Evolutionary conservation across 1,140 invertebrate genomes (phyloP), one percentile per base, ranked within the genome.

Genomic region (Charaxes varanes): DNA sequence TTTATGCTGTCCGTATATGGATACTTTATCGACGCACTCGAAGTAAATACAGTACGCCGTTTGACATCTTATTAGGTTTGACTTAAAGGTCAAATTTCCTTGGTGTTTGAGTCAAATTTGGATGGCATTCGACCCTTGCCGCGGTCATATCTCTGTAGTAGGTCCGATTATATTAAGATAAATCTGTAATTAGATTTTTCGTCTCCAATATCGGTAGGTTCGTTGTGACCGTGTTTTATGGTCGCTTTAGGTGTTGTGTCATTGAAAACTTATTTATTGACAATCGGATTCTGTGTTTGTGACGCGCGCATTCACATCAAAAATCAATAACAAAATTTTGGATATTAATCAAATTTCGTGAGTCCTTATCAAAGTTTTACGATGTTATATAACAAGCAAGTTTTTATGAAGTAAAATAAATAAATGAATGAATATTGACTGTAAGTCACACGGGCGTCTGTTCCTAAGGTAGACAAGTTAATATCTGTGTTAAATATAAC

Each of bases 11-110:
- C 37, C 47, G 40, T 47, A 67, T 69, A 62, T 47, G 37, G 59
- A 56, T 60, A 62, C 67, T 64, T 72, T 70, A 65, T 69, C 53
- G 51, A 52, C 28, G 51, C 41, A 62, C 64, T 63, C 51, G 31
- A 62, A 52, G 15, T 34, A 12, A 21, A 28, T 24, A 40, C 8
- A n/a, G 11, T 13, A 44, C 28, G 19, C 13, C 7, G 19, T 35
- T 44, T 16, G 36, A 17, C 11, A 30, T 30, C 33, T 35, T 50
- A 50, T 15, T 2, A 1, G 0, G 2, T 2, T 23, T 2, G 1
- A 12, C 3, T 24, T 34, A 38, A 33, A 33, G 12, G 18, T 36
- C 6, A 35, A 12, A 17, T 30, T 28, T 4, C 4, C 22, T 12
- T 28, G 12, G 11, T 8, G 10, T 21, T 11, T 3, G 15, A 3